These are phyloP conservation scores for Hapalemur alaotrensis DNA, from an alignment of 2,797 vertebrate genomes.

Conservation along the genomic window DNA sequence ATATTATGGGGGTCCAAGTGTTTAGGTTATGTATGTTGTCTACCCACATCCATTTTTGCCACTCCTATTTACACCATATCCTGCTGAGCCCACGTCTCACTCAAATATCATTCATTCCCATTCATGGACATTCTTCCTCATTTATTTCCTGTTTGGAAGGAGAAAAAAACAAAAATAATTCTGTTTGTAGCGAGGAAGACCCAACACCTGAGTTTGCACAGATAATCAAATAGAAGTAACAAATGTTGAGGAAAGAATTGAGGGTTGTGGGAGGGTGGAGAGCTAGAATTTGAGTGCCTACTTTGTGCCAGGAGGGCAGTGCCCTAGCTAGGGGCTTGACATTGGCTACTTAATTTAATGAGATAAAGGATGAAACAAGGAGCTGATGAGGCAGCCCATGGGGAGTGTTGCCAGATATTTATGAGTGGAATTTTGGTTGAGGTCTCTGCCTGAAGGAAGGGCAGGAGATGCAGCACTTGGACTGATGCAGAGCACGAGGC, in stretches of 20 bases:
- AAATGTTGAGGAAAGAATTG: neutral
- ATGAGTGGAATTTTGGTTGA: neutral
- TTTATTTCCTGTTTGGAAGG: neutral
- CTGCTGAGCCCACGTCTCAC: neutral
- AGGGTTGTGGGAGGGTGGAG: fast-evolving
- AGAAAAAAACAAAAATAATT: neutral
- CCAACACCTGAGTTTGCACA: neutral
- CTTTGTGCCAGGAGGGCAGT: neutral
- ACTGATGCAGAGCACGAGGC: neutral
- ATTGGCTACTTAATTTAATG: neutral
- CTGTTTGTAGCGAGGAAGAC: neutral
- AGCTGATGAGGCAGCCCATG: neutral
- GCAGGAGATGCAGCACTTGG: neutral
- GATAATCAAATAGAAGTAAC: neutral
- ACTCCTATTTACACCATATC: neutral
- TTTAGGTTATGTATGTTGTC: too few species aligned
- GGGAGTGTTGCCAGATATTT: neutral
- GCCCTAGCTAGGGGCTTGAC: neutral
- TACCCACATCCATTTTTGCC: neutral
- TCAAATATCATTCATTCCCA: neutral
- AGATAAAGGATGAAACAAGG: neutral
- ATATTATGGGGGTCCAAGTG: too few species aligned
- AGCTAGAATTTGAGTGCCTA: neutral
- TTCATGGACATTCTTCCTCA: neutral
- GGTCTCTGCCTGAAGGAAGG: neutral